Conservation (phyloP, 2,888 invertebrate species). For the Drosophila melanosoma region DNA sequence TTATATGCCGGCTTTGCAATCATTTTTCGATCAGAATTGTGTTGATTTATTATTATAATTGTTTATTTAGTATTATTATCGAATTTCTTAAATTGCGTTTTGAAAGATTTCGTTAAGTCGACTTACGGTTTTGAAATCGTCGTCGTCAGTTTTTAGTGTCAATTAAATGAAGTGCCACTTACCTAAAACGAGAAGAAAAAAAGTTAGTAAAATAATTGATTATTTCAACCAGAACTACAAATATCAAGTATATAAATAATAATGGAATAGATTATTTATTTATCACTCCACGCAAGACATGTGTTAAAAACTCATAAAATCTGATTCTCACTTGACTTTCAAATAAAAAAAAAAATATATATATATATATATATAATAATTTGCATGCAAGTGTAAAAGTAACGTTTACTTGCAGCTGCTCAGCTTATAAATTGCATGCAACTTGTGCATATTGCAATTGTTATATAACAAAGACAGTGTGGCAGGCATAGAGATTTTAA, state of each 20-base stretch:
- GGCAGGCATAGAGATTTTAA: neutral
- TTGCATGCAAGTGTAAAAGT: neutral
- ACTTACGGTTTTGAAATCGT: neutral
- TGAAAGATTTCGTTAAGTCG: neutral
- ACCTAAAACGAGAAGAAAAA: neutral
- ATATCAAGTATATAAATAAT: neutral
- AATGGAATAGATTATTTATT: neutral
- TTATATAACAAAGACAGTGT: slow-evolving; percentile 21
- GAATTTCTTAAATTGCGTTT: neutral
- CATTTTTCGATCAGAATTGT: neutral
- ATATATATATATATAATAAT: slow-evolving; percentile 4
- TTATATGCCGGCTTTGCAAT: too few species aligned
- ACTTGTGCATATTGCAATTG: slow-evolving; percentile 35
- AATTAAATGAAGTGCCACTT: neutral
- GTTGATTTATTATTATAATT: neutral
- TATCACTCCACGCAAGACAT: neutral
- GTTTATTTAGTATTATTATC: too few species aligned
- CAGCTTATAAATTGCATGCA: slow-evolving; percentile 36
- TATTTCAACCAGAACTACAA: neutral
- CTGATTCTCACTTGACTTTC: slow-evolving; percentile 24
- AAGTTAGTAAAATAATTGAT: neutral
- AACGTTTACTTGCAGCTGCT: slow-evolving; percentile 24
- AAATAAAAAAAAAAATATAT: neutral
- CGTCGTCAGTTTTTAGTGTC: neutral
- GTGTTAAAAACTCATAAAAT: slow-evolving; percentile 10